phyloP scores from a whole-genome alignment of 2,113 vertebrate genomes.

The Boleophthalmus pectinirostris region DNA sequence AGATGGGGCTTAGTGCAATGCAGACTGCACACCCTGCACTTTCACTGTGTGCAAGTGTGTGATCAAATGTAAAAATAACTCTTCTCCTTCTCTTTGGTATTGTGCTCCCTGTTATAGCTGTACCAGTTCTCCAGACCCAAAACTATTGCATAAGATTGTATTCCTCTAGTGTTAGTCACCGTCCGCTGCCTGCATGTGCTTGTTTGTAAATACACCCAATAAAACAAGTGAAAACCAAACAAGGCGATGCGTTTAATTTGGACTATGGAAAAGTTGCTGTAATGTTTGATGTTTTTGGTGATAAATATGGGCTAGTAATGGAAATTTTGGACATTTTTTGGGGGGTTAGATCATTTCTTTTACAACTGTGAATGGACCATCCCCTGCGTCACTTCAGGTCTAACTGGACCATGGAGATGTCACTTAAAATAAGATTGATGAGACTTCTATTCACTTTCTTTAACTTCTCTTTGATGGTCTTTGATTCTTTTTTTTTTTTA shows the following conservation, averaged over 20 bases:
- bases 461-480: too few species aligned
- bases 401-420: too few species aligned
- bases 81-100: slow-evolving; percentile 62
- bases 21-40: slow-evolving; percentile 59
- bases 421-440: too few species aligned
- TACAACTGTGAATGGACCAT: too few species aligned
- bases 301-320: too few species aligned
- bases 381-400: too few species aligned
- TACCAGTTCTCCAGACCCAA: slow-evolving; percentile 50
- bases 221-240: slow-evolving; percentile 64
- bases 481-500: too few species aligned
- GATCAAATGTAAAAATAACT: slow-evolving; percentile 55
- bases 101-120: slow-evolving; percentile 67
- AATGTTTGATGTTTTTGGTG: too few species aligned
- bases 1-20: slow-evolving; percentile 43
- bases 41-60: slow-evolving; percentile 49
- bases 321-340: too few species aligned
- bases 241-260: neutral
- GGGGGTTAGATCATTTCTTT: too few species aligned
- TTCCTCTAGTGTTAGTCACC: slow-evolving; percentile 70
- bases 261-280: neutral
- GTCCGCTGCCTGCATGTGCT: slow-evolving; percentile 80
- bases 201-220: slow-evolving; percentile 84
- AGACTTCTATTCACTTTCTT: too few species aligned
- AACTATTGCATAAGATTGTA: slow-evolving; percentile 66